These are phyloP conservation scores for Phasianus colchicus DNA, from an alignment of 2,113 vertebrate genomes.

Conservation along the genomic window DNA sequence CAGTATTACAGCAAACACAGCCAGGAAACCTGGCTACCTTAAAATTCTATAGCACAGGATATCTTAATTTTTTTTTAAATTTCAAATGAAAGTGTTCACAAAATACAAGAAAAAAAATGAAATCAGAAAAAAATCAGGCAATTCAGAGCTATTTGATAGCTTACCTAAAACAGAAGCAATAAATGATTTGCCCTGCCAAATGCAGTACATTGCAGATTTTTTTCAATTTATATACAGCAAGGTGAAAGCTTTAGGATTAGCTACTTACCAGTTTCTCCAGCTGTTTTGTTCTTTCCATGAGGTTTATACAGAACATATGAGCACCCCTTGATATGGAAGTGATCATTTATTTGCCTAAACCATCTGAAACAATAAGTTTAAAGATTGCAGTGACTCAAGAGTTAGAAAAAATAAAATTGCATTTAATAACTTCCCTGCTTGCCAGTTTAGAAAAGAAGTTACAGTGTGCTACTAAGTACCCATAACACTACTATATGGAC, in stretches of 20 bases:
- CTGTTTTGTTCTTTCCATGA: slow-evolving; percentile 97
- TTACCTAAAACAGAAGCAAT: background rate
- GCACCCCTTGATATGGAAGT: slow-evolving; percentile 94
- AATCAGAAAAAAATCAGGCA: background rate
- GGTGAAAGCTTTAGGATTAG: background rate
- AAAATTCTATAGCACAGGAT: background rate
- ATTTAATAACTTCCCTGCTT: too few species aligned
- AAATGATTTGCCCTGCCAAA: background rate
- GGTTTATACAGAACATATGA: slow-evolving; percentile 98
- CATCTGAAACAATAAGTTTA: slow-evolving; percentile 84
- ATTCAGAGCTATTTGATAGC: background rate
- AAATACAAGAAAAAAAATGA: background rate
- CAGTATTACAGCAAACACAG: background rate
- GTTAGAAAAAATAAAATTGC: too few species aligned
- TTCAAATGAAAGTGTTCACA: background rate
- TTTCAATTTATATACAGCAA: background rate
- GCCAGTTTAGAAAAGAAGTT: background rate
- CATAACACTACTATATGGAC: background rate
- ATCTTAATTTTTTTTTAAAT: background rate
- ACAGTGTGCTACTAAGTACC: background rate
- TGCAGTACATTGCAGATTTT: background rate
- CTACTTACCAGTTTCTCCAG: slow-evolving; percentile 93
- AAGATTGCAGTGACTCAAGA: slow-evolving; percentile 29
- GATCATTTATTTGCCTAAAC: slow-evolving; percentile 98
- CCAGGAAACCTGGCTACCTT: background rate